Percentiles rank a stretch among this genome's conserved stretches.
These are phyloP conservation scores for Ischnus inquisitorius DNA, from an alignment of 2,888 invertebrate species.

Conservation along the genomic window DNA sequence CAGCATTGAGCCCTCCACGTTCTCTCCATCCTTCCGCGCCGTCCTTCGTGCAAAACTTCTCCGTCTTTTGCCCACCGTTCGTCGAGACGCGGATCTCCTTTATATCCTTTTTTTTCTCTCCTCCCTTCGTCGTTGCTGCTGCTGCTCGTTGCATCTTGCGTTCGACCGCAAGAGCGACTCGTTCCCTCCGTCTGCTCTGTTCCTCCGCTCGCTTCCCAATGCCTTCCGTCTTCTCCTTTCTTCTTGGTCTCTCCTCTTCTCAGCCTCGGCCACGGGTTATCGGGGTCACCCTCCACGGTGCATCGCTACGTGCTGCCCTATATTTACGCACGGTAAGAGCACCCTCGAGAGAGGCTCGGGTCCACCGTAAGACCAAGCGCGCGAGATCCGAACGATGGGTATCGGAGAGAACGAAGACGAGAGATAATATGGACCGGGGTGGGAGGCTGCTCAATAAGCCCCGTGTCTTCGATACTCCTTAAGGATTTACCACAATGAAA, in stretches of 20 bases:
- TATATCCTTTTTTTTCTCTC: conserved; percentile 57
- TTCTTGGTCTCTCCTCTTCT: conserved; percentile 64
- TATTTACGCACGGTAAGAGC: conserved; percentile 84
- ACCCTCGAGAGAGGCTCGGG: conserved; percentile 72
- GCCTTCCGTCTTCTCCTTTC: conserved; percentile 62
- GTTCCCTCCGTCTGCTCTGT: conserved; percentile 67
- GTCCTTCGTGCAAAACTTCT: conserved; percentile 63
- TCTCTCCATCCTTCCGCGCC: conserved; percentile 65
- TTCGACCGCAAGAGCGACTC: conserved; percentile 73
- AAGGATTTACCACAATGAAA: conserved; percentile 76
- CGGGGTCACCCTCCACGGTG: conserved; percentile 82
- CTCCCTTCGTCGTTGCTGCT: conserved; percentile 32
- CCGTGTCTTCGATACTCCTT: conserved; percentile 73
- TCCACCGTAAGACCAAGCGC: not conserved
- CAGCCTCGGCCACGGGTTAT: conserved; percentile 81
- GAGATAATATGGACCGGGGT: not conserved
- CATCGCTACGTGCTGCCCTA: conserved; percentile 84
- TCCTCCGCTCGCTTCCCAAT: conserved; percentile 61
- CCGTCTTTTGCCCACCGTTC: conserved; percentile 66
- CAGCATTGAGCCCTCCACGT: conserved; percentile 46
- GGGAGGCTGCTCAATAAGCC: conserved; percentile 78
- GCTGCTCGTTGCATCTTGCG: conserved; percentile 66
- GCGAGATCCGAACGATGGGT: conserved; percentile 34
- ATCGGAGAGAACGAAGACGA: conserved; percentile 12
- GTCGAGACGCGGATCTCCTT: conserved; percentile 64